Conservation (phyloP, 2,888 invertebrate species). For the Rhamnusium bicolor region DNA sequence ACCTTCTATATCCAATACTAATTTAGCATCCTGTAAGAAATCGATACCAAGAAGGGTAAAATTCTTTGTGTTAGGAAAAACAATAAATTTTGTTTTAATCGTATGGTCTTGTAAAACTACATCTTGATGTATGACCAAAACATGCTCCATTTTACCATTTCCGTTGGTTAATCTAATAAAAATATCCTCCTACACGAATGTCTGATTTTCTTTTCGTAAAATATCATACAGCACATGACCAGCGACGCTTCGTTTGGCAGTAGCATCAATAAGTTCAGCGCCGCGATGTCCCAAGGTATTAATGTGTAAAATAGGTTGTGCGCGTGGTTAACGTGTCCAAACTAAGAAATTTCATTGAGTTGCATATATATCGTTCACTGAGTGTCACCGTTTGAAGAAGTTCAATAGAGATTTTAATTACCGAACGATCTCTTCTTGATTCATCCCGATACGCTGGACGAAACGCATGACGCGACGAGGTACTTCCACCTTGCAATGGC, state of each 20-base stretch:
- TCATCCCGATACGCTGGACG: too few species aligned
- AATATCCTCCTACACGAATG: conserved; percentile 1
- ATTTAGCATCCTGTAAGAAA: conserved; percentile 32
- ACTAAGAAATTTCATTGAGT: not conserved
- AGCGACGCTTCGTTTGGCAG: conserved; percentile 41
- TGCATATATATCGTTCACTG: too few species aligned
- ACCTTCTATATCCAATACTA: conserved; percentile 20
- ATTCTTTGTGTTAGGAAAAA: conserved; percentile 29
- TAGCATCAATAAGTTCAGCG: conserved; percentile 28
- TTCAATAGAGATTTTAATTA: too few species aligned
- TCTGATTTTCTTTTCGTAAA: conserved; percentile 19
- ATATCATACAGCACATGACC: too few species aligned
- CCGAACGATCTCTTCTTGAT: too few species aligned
- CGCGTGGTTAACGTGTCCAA: conserved; percentile 16
- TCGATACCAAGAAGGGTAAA: conserved; percentile 35
- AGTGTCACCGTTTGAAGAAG: too few species aligned
- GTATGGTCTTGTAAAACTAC: conserved; percentile 17
- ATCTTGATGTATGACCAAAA: conserved; percentile 23
- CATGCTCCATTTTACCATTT: conserved; percentile 20
- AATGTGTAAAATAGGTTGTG: conserved; percentile 22
- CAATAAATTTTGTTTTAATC: conserved; percentile 31
- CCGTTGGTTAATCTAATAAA: conserved; percentile 31
- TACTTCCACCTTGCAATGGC: too few species aligned
- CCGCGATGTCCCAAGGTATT: conserved; percentile 31
- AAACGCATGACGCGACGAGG: too few species aligned